Percentiles rank a stretch among this genome's conserved stretches.
phyloP scores from a whole-genome alignment of 37 sponge, comb jelly and placozoan species.

The Geodia barretti region DNA sequence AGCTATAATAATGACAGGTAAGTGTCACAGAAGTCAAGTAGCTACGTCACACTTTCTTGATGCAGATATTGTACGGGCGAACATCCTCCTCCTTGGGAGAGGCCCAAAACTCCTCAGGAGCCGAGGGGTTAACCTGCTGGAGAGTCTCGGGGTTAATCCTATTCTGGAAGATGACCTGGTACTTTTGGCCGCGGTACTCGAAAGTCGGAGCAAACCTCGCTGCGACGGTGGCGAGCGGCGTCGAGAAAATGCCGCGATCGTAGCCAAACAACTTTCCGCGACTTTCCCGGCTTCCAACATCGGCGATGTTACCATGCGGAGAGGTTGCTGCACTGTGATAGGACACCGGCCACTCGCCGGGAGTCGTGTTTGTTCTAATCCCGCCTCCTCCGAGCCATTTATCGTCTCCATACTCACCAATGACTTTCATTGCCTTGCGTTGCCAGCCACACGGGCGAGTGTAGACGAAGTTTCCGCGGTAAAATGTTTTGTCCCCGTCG shows the following conservation, averaged over 20 bases:
- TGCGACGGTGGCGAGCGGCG: slow-evolving; percentile 11
- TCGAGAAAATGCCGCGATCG: slow-evolving; percentile 35
- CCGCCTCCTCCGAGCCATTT: slow-evolving; percentile 46
- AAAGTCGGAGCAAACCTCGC: slow-evolving; percentile 10
- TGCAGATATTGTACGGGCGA: slow-evolving; percentile 20
- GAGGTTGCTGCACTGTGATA: slow-evolving; percentile 34
- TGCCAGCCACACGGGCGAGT: slow-evolving; percentile 51
- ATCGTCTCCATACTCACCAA: slow-evolving; percentile 18
- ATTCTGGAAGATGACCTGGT: slow-evolving; percentile 24
- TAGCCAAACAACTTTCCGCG: slow-evolving; percentile 4
- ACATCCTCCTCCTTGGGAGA: slow-evolving; percentile 44
- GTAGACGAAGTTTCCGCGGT: slow-evolving; percentile 34
- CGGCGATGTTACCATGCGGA: neutral
- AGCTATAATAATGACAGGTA: too few species aligned
- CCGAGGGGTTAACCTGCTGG: slow-evolving; percentile 2
- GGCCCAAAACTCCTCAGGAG: slow-evolving; percentile 39
- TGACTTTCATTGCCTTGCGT: slow-evolving; percentile 36
- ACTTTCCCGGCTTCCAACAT: slow-evolving; percentile 9
- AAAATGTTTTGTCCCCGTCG: slow-evolving; percentile 27
- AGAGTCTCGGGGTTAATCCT: slow-evolving; percentile 36
- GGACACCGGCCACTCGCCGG: slow-evolving; percentile 51
- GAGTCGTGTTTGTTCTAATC: slow-evolving; percentile 21
- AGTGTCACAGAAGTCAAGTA: neutral
- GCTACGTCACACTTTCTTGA: neutral
- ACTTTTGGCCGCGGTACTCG: slow-evolving; percentile 10